These are phyloP conservation scores for Burhinus bistriatus DNA, from an alignment of 2,113 vertebrate species.

Conservation along the genomic window DNA sequence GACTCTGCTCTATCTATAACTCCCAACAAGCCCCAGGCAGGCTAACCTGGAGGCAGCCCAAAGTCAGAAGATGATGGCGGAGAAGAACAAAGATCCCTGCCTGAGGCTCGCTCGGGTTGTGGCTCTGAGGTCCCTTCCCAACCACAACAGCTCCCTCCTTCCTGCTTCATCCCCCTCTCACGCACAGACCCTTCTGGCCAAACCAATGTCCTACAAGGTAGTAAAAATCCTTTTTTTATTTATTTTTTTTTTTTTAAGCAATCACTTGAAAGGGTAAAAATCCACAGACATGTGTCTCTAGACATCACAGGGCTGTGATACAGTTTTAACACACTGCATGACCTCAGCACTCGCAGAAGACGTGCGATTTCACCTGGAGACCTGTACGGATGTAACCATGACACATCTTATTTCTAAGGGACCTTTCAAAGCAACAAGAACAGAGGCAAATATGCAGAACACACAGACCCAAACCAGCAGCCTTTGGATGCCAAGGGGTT, in stretches of 20 bases:
- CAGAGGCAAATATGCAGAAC: not conserved
- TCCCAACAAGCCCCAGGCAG: not conserved
- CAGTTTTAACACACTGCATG: not conserved
- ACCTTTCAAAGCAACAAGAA: not conserved
- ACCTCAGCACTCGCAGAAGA: not conserved
- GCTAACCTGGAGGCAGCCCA: not conserved
- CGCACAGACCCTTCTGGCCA: not conserved
- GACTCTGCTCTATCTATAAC: not conserved
- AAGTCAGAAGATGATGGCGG: not conserved
- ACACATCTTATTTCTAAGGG: not conserved
- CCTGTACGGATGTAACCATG: accelerated
- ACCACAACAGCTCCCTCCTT: not conserved
- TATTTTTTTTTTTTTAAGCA: not conserved
- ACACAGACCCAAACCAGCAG: not conserved
- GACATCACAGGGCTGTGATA: not conserved
- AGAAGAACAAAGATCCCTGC: not conserved
- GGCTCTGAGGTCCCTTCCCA: not conserved
- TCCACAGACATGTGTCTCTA: not conserved
- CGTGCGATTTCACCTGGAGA: not conserved
- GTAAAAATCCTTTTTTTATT: not conserved
- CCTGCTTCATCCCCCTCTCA: not conserved
- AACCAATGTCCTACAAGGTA: not conserved
- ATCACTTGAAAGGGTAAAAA: not conserved
- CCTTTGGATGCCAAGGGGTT: not conserved
- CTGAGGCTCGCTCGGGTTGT: not conserved